Percentiles rank a stretch among this genome's conserved stretches.
phyloP scores from a whole-genome alignment of 2,888 invertebrate genomes.

The Formica aserva region DNA sequence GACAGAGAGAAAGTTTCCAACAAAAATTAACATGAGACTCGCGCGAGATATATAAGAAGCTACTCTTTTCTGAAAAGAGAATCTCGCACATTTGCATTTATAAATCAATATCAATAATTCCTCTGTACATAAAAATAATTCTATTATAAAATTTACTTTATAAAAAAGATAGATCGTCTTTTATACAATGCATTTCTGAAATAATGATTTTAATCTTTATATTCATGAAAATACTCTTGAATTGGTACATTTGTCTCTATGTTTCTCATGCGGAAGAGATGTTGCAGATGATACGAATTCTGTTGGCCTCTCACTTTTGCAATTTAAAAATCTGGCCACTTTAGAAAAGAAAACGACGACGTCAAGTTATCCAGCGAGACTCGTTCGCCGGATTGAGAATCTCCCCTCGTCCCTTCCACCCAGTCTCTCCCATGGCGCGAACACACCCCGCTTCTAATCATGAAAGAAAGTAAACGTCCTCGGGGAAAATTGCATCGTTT shows the following conservation, averaged over 20 bases:
- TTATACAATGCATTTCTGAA: conserved; percentile 16
- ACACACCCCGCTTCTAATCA: conserved; percentile 61
- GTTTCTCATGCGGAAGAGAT: not conserved
- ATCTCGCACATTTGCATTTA: conserved; percentile 17
- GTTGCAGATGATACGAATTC: not conserved
- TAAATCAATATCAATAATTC: conserved; percentile 33
- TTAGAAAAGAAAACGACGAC: conserved; percentile 11
- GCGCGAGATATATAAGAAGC: conserved; percentile 1
- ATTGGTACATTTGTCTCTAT: conserved; percentile 33
- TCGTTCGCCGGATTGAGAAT: conserved; percentile 34
- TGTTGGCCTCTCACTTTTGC: not conserved
- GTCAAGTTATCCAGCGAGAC: conserved; percentile 35
- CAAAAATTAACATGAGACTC: conserved; percentile 6
- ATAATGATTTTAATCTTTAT: conserved; percentile 42
- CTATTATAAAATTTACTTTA: conserved; percentile 7
- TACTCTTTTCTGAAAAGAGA: not conserved
- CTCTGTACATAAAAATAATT: conserved; percentile 18
- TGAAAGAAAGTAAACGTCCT: conserved; percentile 66
- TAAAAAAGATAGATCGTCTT: not conserved
- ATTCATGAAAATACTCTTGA: conserved; percentile 43
- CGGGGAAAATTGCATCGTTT: conserved; percentile 65
- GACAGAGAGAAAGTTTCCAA: not conserved
- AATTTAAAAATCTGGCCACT: conserved; percentile 30
- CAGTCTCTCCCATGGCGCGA: conserved; percentile 30
- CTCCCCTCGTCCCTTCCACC: conserved; percentile 16